Conservation (phyloP, 2,888 invertebrate species). For the Ferrisia virgata region DNA sequence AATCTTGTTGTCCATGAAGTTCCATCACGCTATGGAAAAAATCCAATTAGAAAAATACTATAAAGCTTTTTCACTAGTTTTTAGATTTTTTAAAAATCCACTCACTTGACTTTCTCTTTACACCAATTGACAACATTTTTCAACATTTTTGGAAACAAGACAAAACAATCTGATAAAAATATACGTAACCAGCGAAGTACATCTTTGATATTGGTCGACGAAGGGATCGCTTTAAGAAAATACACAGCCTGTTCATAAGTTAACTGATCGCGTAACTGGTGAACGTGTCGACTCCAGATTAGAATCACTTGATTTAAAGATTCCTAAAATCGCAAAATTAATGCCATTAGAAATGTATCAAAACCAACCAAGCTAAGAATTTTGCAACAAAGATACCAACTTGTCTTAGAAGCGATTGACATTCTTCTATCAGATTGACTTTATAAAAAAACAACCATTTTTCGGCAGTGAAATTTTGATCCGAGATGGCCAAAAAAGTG, state of each 20-base stretch:
- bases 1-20: background rate
- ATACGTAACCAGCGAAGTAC: conserved; percentile 53
- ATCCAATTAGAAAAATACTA: background rate
- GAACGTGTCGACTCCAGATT: conserved; percentile 53
- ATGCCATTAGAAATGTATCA: background rate
- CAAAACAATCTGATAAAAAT: conserved; percentile 52
- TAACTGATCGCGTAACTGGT: conserved; percentile 51
- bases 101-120: conserved; percentile 43
- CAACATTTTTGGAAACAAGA: conserved; percentile 51
- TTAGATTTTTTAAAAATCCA: background rate
- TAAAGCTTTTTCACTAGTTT: background rate
- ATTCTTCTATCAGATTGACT: conserved; percentile 54
- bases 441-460: conserved; percentile 55
- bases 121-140: conserved; percentile 49
- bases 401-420: conserved; percentile 53
- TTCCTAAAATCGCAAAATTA: conserved; percentile 49
- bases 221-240: conserved; percentile 49
- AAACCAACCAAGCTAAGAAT: background rate
- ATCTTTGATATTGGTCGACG: conserved; percentile 48
- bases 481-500: conserved; percentile 53
- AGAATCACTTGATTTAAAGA: conserved; percentile 52
- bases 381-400: conserved; percentile 51
- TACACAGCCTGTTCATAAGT: conserved; percentile 49
- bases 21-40: conserved; percentile 30
- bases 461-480: conserved; percentile 50